Conservation (phyloP, 2,797 vertebrate genomes). For the Hyperoplus immaculatus region DNA sequence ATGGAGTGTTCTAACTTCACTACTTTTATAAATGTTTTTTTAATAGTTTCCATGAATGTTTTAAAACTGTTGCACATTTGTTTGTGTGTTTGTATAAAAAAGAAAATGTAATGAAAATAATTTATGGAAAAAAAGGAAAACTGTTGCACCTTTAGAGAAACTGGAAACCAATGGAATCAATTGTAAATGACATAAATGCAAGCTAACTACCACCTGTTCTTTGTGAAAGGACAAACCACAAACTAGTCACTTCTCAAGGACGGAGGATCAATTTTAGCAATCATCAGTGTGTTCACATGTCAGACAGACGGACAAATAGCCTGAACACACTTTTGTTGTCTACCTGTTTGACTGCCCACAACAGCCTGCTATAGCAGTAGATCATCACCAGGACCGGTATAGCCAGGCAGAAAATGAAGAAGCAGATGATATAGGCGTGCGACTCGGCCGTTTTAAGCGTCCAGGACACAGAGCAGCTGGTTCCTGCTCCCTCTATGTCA, state of each 20-base stretch:
- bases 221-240: not conserved
- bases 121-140: no score
- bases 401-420: conserved; percentile 92
- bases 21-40: no score
- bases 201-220: not conserved
- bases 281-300: not conserved
- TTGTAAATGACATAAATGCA: not conserved
- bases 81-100: no score
- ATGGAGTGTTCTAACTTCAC: not conserved
- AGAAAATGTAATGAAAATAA: no score
- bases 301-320: not conserved
- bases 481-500: conserved; percentile 89
- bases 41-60: no score
- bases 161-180: not conserved
- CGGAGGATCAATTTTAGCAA: not conserved
- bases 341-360: conserved; percentile 91
- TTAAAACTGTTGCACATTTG: no score
- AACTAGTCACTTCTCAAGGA: not conserved
- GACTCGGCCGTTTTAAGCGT: conserved; percentile 84
- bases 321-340: not conserved
- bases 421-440: conserved; percentile 91
- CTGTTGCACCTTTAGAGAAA: not conserved
- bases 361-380: conserved; percentile 90
- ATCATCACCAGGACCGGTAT: conserved; percentile 89
- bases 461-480: conserved; percentile 92